These are phyloP conservation scores for Upupa epops DNA, from an alignment of 2,113 vertebrate species.

Conservation along the genomic window DNA sequence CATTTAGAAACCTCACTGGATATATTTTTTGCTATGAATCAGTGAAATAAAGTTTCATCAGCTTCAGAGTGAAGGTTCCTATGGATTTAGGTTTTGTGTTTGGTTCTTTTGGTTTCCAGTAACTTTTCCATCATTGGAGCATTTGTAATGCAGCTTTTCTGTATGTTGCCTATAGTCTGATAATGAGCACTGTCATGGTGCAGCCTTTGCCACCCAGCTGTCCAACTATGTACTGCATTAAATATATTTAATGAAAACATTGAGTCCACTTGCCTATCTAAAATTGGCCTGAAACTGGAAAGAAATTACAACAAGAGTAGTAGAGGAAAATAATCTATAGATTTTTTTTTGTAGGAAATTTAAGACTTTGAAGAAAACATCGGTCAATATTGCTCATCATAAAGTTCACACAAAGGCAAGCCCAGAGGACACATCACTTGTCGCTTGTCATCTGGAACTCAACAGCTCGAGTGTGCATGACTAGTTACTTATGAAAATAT, in stretches of 20 bases:
- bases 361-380: background rate
- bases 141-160: background rate
- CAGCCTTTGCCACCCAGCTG: background rate
- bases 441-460: background rate
- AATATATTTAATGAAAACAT: background rate
- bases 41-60: background rate
- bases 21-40: background rate
- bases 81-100: background rate
- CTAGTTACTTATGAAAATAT: background rate
- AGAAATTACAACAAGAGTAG: background rate
- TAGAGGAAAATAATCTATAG: background rate
- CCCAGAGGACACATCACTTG: background rate
- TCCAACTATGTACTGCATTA: background rate
- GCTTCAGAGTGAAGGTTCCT: background rate
- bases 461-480: background rate
- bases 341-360: background rate
- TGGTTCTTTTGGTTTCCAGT: background rate
- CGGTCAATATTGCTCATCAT: background rate
- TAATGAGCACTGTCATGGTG: background rate
- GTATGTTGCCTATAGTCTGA: background rate
- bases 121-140: background rate
- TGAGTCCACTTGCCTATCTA: background rate
- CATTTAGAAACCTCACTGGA: background rate
- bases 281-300: background rate
- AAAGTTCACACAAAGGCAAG: background rate